Evolutionary conservation across 2,888 invertebrate genomes (phyloP), one percentile per base, ranked within the genome.

Genomic region (Drosophila mayaguana): DNA sequence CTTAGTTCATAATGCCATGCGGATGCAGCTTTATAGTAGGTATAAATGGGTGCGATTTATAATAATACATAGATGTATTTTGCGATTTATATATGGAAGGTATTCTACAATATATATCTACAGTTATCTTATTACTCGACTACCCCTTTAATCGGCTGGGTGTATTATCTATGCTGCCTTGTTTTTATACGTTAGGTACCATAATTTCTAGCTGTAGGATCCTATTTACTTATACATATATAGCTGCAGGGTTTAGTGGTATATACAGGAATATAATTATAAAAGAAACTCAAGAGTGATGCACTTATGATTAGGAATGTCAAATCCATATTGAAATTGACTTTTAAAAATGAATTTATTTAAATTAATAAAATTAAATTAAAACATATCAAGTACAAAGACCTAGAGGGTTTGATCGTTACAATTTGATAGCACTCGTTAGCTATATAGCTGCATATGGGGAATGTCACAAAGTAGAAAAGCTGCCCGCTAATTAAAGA

Each of bases 91-190:
- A 18, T 40, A 18, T 54, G 5, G 22, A 22, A 72, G 73, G 76
- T 79, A 73, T 79, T 70, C 83, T 83, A 83, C 85, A 85, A 72
- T 88, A 85, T 75, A 86, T 85, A 85, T 85, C 88, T 85, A 85
- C 88, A 84, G 55, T 81, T 85, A 82, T 80, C 46, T 63, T 56
- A 71, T 67, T 82, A 67, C 50, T 75, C 40, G 34, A 65, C 55
- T 57, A 34, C 16, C 50, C 25, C 40, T 11, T 59, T 14, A 57
- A 43, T 60, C 53, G 57, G 63, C 61, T 64, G 63, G 75, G 51
- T 79, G 66, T 72, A 64, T 65, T 69, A 67, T 74, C 75, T 75
- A 78, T 70, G 59, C 43, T 75, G 65, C 42, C 67, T 54, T 50
- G 57, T 69, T 80, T 62, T 75, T 83, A 81, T 75, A 75, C 69